Conservation (phyloP, 2,888 invertebrate genomes). For the Phortica okadai region DNA sequence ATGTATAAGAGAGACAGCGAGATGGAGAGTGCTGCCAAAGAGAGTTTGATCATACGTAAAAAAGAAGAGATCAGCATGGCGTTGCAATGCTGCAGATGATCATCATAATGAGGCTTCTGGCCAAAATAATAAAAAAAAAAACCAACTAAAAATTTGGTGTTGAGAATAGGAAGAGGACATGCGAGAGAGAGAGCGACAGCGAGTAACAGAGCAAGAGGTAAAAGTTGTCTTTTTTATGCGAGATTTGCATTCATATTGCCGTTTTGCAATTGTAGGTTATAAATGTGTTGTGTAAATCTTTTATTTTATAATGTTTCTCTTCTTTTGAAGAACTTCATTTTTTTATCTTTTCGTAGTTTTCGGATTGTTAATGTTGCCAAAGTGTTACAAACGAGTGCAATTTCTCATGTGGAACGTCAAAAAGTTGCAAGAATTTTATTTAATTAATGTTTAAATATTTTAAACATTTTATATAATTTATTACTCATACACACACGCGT, state of each 20-base stretch:
- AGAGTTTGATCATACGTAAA: neutral
- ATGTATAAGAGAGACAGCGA: neutral
- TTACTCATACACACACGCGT: neutral
- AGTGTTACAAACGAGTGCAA: slow-evolving; percentile 26
- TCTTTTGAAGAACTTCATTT: slow-evolving; percentile 38
- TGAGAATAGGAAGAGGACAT: neutral
- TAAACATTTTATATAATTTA: neutral
- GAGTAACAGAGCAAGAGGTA: neutral
- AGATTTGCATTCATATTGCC: slow-evolving; percentile 24
- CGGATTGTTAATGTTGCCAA: neutral
- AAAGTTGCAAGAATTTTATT: too few species aligned
- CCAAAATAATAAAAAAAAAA: slow-evolving; percentile 13
- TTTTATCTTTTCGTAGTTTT: slow-evolving; percentile 3
- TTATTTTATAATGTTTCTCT: slow-evolving; percentile 35
- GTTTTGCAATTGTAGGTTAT: slow-evolving; percentile 63
- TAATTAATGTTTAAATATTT: too few species aligned
- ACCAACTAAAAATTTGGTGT: too few species aligned
- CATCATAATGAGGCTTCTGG: slow-evolving; percentile 42
- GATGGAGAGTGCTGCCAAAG: neutral
- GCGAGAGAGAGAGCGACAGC: neutral
- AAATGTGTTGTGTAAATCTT: slow-evolving; percentile 69
- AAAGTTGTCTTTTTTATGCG: slow-evolving; percentile 18
- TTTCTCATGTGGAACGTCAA: neutral
- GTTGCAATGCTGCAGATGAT: slow-evolving; percentile 3
- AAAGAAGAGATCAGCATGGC: neutral